phyloP scores from a whole-genome alignment of 2,888 invertebrate genomes.

The Taphrorychus bicolor region DNA sequence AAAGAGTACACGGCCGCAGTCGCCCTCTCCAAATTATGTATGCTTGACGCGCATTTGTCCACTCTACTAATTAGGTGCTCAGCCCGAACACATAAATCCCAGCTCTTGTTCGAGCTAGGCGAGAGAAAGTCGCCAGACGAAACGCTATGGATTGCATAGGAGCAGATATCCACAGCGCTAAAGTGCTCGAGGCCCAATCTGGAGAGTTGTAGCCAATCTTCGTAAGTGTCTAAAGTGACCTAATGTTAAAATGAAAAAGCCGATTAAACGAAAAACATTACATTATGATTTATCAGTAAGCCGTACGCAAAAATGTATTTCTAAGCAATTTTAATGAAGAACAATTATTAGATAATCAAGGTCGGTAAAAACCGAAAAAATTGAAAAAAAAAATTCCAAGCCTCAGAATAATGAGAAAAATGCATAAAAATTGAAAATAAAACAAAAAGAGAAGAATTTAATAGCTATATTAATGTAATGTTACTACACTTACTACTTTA shows the following conservation, averaged over 20 bases:
- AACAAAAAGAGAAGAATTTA: too few species aligned
- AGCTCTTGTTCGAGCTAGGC: slow-evolving; percentile 39
- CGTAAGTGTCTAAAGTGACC: slow-evolving; percentile 43
- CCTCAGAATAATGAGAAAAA: too few species aligned
- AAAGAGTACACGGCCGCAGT: slow-evolving; percentile 55
- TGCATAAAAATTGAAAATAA: too few species aligned
- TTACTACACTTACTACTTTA: too few species aligned
- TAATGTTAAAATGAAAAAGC: neutral
- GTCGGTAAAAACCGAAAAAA: too few species aligned
- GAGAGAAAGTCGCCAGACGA: neutral
- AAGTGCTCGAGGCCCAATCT: slow-evolving; percentile 39
- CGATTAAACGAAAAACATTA: neutral
- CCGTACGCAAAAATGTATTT: too few species aligned
- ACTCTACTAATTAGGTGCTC: slow-evolving; percentile 55
- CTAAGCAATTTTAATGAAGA: too few species aligned
- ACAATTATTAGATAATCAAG: too few species aligned
- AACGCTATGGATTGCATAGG: slow-evolving; percentile 58
- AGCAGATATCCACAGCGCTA: slow-evolving; percentile 59
- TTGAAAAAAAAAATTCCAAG: too few species aligned
- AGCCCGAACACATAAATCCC: slow-evolving; percentile 54
- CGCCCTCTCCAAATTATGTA: slow-evolving; percentile 54
- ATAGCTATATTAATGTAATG: too few species aligned
- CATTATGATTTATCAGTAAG: too few species aligned
- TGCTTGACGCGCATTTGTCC: slow-evolving; percentile 56
- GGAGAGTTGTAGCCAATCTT: slow-evolving; percentile 60